These are phyloP conservation scores for Protonemura montana DNA, from an alignment of 2,888 invertebrate genomes.

Conservation along the genomic window DNA sequence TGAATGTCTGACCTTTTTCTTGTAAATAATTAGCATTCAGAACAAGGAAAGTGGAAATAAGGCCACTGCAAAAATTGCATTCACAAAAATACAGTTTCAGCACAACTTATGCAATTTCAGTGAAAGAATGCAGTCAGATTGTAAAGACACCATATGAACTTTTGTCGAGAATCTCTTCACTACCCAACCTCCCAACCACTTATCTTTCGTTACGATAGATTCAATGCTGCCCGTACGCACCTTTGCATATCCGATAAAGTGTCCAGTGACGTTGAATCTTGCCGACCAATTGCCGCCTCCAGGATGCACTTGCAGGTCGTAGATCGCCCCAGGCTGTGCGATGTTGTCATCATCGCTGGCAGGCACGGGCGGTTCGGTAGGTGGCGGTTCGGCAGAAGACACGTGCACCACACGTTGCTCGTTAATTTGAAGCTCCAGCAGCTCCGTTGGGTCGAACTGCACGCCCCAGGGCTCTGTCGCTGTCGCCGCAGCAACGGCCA, in stretches of 20 bases:
- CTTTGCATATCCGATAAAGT: conserved; percentile 50
- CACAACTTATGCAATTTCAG: no score
- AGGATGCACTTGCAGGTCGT: conserved; percentile 35
- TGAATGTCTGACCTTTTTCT: no score
- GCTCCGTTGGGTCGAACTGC: conserved; percentile 58
- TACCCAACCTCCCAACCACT: no score
- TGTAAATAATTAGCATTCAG: no score
- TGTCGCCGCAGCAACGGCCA: conserved; percentile 55
- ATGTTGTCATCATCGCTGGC: conserved; percentile 25
- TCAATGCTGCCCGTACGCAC: not conserved
- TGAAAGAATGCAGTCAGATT: no score
- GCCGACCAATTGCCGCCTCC: conserved; percentile 56
- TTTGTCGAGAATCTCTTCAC: no score
- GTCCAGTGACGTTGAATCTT: conserved; percentile 59
- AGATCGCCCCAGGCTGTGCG: conserved; percentile 7
- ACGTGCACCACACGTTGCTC: conserved; percentile 60
- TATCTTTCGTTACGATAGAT: no score
- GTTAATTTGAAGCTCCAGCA: conserved; percentile 62
- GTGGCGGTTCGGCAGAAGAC: conserved; percentile 49
- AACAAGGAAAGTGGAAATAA: no score
- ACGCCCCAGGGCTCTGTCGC: conserved; percentile 53
- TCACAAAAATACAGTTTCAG: no score
- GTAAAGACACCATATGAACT: no score
- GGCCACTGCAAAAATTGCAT: no score
- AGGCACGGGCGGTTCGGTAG: conserved; percentile 34